phyloP scores from a whole-genome alignment of 2,888 invertebrate genomes.

The Gastracanthus pulcherrimus region DNA sequence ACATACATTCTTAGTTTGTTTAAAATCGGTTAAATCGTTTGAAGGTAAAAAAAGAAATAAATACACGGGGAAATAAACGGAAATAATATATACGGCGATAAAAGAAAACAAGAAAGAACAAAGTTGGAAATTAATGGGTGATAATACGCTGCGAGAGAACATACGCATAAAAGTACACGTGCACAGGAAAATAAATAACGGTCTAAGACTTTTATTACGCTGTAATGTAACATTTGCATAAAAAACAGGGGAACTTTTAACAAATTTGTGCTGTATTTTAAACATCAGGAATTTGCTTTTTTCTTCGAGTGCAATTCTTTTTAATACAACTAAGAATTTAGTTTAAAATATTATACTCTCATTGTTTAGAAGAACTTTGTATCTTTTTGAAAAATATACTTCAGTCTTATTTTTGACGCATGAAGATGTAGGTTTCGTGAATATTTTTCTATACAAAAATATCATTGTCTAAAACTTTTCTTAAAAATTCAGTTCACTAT shows the following conservation, averaged over 20 bases:
- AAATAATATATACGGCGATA: background rate
- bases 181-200: constrained; percentile 32
- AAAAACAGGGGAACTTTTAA: background rate
- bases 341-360: no score
- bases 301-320: no score
- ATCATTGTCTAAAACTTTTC: no score
- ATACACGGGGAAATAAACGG: background rate
- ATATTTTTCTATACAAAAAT: no score
- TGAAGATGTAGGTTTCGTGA: no score
- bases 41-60: background rate
- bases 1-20: no score
- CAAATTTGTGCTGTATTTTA: background rate
- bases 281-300: no score
- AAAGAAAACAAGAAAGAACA: background rate
- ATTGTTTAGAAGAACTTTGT: no score
- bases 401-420: no score
- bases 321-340: no score
- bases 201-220: constrained; percentile 36
- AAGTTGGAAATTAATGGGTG: constrained; percentile 23
- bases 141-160: constrained; percentile 2
- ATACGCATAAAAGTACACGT: background rate
- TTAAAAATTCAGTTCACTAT: no score
- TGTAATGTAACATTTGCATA: constrained; percentile 34
- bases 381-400: no score
- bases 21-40: background rate